These are phyloP conservation scores for Semnornis frantzii DNA, from an alignment of 2,113 vertebrate species.

Conservation along the genomic window DNA sequence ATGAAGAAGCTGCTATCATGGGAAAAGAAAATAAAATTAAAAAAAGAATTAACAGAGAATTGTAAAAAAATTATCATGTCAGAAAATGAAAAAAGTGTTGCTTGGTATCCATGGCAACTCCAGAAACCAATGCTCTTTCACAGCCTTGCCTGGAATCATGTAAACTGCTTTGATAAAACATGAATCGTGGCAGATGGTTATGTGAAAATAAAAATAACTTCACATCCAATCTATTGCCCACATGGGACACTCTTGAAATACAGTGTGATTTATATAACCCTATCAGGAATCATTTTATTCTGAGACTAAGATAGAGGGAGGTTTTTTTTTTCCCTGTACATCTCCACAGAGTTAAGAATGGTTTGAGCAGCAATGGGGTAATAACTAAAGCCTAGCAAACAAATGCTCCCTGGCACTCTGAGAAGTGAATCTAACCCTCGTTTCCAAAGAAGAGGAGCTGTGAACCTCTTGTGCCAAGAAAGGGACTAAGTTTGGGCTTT, in stretches of 20 bases:
- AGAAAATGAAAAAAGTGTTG: conserved; percentile 13
- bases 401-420: not conserved
- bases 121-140: conserved; percentile 64
- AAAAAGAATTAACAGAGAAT: not conserved
- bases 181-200: conserved; percentile 65
- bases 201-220: conserved; percentile 65
- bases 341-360: not conserved
- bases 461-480: not conserved
- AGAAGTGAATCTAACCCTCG: not conserved
- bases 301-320: not conserved
- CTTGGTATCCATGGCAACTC: conserved; percentile 51
- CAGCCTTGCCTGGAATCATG: conserved; percentile 48
- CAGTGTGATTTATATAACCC: conserved; percentile 19
- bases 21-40: not conserved
- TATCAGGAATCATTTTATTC: conserved; percentile 15
- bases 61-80: conserved; percentile 21
- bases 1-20: not conserved
- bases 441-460: not conserved
- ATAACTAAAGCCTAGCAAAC: not conserved
- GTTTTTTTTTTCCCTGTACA: not conserved
- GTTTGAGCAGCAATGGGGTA: not conserved
- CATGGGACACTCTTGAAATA: conserved; percentile 48
- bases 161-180: conserved; percentile 69
- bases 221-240: conserved; percentile 40
- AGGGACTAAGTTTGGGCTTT: not conserved